Evolutionary conservation across 2,888 invertebrate genomes (phyloP), one percentile per base, ranked within the genome.

Genomic region (Deilephila elpenor): DNA sequence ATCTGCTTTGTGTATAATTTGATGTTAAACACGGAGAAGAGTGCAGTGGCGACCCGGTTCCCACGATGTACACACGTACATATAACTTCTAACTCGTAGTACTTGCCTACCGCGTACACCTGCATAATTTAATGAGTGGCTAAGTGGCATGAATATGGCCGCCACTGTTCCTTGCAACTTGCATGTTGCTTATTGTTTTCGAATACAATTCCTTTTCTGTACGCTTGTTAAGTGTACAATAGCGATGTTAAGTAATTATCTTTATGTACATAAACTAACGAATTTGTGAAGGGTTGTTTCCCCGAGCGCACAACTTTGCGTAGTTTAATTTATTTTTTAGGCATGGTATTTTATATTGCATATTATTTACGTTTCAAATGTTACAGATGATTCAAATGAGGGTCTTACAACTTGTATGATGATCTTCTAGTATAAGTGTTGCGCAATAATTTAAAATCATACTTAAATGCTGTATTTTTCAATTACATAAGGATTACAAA

Each of bases 31-130:
- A 51, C 29, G 29, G 17, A 51, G 5, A 51, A 17, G 44, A 25
- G 20, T 51, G 64, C 44, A 67, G 25, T 64, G 32, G 19, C 56
- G 72, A 72, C 72, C 72, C 51, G n/a, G 53, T 72, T 72, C 72
- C 56, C 72, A 72, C 72, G 72, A 32, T 8, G 59, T 59, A 34
- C 56, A n/a, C 11, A 44, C 44, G 11, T 44, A 44, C 44, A 25
- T 25, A 25, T 3, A 32, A 4, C 3, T 44, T 14, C 53, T 17
- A 19, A n/a, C 4, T 29, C 51, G n/a, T 19, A 17, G 32, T 20
- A 34, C 34, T 37, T n/a, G 17, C 14, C 11, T 34, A 17, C 71
- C 34, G 20, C 32, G 34, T 72, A 59, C 53, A 72, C 62, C 62
- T 64, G 64, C 56, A 72, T 72, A 59, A 72, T 72, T 64, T 72